These are phyloP conservation scores for Athene cunicularia DNA, from an alignment of 2,113 vertebrate species.

Conservation along the genomic window DNA sequence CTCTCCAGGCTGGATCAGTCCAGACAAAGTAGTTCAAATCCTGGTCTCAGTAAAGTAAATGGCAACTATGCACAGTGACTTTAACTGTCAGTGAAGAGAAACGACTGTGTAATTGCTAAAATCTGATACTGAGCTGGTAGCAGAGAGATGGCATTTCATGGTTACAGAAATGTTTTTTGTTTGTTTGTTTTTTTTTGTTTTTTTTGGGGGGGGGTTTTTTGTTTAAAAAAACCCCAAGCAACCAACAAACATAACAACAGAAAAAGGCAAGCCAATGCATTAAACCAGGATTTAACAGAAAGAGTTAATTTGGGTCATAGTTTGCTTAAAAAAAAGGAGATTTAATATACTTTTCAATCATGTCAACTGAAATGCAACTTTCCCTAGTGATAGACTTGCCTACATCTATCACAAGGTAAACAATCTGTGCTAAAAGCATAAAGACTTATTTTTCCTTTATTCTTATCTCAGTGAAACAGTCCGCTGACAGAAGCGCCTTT, in stretches of 20 bases:
- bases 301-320: not conserved
- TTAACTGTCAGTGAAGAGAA: slow-evolving; percentile 37
- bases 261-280: not conserved
- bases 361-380: slow-evolving; percentile 56
- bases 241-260: not conserved
- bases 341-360: slow-evolving; percentile 61
- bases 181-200: not conserved
- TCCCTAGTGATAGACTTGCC: slow-evolving; percentile 45
- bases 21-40: slow-evolving; percentile 6
- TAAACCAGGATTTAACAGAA: not conserved
- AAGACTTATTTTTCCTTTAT: slow-evolving; percentile 73
- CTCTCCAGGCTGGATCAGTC: not conserved
- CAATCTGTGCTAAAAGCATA: slow-evolving; percentile 50
- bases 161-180: not conserved
- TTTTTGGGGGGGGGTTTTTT: too few relatives aligned
- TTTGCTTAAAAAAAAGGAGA: not conserved
- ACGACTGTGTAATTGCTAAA: not conserved
- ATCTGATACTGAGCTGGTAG: not conserved
- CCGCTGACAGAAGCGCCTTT: slow-evolving; percentile 46
- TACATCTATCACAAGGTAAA: slow-evolving; percentile 65
- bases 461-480: slow-evolving; percentile 78
- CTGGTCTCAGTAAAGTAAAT: slow-evolving; percentile 20
- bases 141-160: not conserved
- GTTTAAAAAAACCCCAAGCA: not conserved
- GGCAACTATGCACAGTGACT: slow-evolving; percentile 7